A percentile compares a stretch with the other conserved stretches of the same genome.
phyloP scores from a whole-genome alignment of 2,888 invertebrate species.

The Diplazon laetatorius region DNA sequence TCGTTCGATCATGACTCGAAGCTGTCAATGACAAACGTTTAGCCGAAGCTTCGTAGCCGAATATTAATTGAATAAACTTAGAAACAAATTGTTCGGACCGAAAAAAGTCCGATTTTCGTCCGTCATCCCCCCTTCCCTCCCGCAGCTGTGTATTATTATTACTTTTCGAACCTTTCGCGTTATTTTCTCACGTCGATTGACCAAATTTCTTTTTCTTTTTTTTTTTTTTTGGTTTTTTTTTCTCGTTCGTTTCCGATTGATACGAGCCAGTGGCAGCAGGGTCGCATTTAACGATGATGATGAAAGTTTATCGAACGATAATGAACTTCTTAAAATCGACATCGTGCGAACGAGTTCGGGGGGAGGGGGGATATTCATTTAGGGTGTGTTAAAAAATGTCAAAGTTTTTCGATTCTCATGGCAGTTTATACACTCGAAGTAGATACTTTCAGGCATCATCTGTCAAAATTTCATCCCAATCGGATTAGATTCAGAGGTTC shows the following conservation, averaged over 20 bases:
- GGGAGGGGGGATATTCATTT: too few species aligned
- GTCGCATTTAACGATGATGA: conserved; percentile 25
- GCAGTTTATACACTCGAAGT: too few species aligned
- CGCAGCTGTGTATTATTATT: conserved; percentile 20
- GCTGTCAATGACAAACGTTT: too few species aligned
- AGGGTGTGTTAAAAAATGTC: too few species aligned
- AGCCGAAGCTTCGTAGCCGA: conserved; percentile 22
- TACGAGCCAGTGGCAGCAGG: conserved; percentile 25
- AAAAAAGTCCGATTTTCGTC: conserved; percentile 29
- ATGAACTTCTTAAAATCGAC: conserved; percentile 24
- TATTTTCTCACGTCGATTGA: conserved; percentile 8
- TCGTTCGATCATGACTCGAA: too few species aligned
- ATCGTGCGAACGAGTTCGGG: too few species aligned
- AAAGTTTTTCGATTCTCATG: too few species aligned
- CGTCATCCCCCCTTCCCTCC: conserved; percentile 11
- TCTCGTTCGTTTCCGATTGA: conserved; percentile 1
- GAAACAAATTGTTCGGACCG: conserved; percentile 29
- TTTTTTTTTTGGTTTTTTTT: conserved; percentile 1
- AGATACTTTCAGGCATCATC: too few species aligned
- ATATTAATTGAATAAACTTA: too few species aligned
- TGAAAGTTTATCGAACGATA: conserved; percentile 26
- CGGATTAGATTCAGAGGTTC: too few species aligned
- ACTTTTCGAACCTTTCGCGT: conserved; percentile 13
- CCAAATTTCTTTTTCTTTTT: background rate
- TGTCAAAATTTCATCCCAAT: too few species aligned